Conservation (phyloP, 2,888 invertebrate species). For the Dolomedes plantarius region DNA sequence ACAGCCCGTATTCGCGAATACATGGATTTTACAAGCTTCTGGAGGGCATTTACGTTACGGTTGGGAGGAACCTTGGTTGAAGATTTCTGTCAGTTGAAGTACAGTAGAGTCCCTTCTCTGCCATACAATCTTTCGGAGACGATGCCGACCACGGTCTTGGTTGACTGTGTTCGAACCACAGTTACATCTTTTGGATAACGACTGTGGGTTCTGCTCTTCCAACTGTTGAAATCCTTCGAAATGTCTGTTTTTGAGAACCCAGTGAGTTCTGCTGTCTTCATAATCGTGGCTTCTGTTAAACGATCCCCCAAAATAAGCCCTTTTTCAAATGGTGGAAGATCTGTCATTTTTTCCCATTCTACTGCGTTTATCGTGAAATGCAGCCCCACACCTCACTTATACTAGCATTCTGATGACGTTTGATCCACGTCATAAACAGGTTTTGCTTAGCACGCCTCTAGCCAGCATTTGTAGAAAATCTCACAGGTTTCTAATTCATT, state of each 20-base stretch:
- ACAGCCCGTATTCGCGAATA: too few relatives aligned
- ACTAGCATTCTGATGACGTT: background rate
- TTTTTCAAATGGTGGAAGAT: conserved; percentile 19
- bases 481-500: too few relatives aligned
- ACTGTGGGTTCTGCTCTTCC: background rate
- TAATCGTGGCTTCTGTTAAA: conserved; percentile 16
- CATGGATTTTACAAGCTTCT: too few relatives aligned
- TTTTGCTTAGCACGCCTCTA: background rate
- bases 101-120: too few relatives aligned
- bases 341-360: background rate
- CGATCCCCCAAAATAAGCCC: background rate
- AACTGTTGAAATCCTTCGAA: background rate
- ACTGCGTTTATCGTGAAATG: conserved; percentile 7
- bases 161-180: too few relatives aligned
- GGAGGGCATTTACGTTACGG: too few relatives aligned
- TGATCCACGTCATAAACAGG: background rate
- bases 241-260: background rate
- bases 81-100: too few relatives aligned
- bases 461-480: too few relatives aligned
- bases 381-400: background rate
- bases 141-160: too few relatives aligned
- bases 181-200: background rate
- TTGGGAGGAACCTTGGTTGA: too few relatives aligned
- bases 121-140: too few relatives aligned
- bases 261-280: background rate